Percentiles rank a stretch among this genome's conserved stretches.
Evolutionary conservation across 2,888 invertebrate species (phyloP).

Genomic region (Aradus depressus): DNA sequence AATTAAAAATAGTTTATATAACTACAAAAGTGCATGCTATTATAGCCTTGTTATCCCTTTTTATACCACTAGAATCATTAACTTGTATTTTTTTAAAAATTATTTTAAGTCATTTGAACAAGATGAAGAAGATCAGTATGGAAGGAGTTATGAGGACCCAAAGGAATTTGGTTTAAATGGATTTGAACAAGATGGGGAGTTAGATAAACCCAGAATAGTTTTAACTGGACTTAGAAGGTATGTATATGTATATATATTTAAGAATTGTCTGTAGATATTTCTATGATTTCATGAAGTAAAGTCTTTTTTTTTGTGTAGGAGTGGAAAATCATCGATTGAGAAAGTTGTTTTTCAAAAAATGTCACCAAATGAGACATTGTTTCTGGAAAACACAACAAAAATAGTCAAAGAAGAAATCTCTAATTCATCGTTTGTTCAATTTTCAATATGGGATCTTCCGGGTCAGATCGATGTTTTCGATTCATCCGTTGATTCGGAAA

Average conservation of each 20-base stretch:
- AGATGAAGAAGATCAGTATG: conserved; percentile 42
- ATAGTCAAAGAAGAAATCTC: conserved; percentile 97
- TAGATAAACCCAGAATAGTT: conserved; percentile 80
- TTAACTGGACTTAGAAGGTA: conserved; percentile 89
- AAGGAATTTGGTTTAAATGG: conserved; percentile 88
- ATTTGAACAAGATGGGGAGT: conserved; percentile 70
- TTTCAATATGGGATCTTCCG: conserved; percentile 99
- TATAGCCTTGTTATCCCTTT: no score
- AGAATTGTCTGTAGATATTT: background rate
- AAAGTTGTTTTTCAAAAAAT: conserved; percentile 99
- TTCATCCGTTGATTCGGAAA: conserved; percentile 87
- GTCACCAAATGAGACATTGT: conserved; percentile 98
- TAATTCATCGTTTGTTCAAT: conserved; percentile 95
- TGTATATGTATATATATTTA: conserved; percentile 3
- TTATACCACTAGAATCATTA: no score
- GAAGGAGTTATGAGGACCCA: conserved; percentile 44
- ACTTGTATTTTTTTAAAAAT: background rate
- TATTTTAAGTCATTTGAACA: conserved; percentile 34
- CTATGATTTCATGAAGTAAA: background rate
- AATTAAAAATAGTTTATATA: no score
- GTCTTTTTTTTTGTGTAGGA: conserved; percentile 48
- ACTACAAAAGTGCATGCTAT: no score
- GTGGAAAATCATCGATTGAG: conserved; percentile 98
- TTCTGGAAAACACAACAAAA: conserved; percentile 96
- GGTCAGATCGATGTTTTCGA: conserved; percentile 98